Evolutionary conservation across 1,140 invertebrate genomes (phyloP).

Genomic region (Cotesia chilonis): DNA sequence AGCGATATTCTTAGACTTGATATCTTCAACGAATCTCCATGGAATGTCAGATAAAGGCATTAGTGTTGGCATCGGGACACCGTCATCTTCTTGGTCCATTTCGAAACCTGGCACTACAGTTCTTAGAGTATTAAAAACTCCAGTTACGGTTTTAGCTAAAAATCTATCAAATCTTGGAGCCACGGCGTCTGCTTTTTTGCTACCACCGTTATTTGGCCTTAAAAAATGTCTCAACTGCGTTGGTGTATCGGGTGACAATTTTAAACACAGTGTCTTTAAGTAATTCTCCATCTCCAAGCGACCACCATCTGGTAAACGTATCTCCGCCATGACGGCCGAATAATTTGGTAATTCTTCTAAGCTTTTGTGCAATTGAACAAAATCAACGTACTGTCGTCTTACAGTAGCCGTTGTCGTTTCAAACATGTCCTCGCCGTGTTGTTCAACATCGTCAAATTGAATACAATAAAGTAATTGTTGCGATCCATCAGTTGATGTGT

Average conservation of each 20-base stretch:
- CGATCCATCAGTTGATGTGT: slow-evolving; percentile 57
- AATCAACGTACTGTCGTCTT: slow-evolving; percentile 57
- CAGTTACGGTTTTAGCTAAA: slow-evolving; percentile 59
- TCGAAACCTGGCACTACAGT: slow-evolving; percentile 62
- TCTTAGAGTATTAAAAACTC: slow-evolving; percentile 59
- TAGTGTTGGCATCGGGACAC: slow-evolving; percentile 50
- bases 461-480: slow-evolving; percentile 62
- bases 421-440: slow-evolving; percentile 56
- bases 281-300: slow-evolving; percentile 58
- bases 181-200: slow-evolving; percentile 58
- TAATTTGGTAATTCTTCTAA: slow-evolving; percentile 52
- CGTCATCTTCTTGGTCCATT: slow-evolving; percentile 58
- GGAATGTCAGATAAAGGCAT: slow-evolving; percentile 61
- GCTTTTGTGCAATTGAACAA: slow-evolving; percentile 55
- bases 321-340: slow-evolving; percentile 48
- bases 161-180: slow-evolving; percentile 58
- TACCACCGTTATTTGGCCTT: slow-evolving; percentile 52
- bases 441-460: slow-evolving; percentile 61
- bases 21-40: slow-evolving; percentile 59
- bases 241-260: slow-evolving; percentile 54
- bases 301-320: slow-evolving; percentile 57
- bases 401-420: slow-evolving; percentile 60
- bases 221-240: slow-evolving; percentile 57
- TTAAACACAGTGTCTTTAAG: slow-evolving; percentile 53
- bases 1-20: slow-evolving; percentile 52